These are phyloP conservation scores for Emydocephalus ijimae DNA, from an alignment of 2,113 vertebrate genomes.

Conservation along the genomic window DNA sequence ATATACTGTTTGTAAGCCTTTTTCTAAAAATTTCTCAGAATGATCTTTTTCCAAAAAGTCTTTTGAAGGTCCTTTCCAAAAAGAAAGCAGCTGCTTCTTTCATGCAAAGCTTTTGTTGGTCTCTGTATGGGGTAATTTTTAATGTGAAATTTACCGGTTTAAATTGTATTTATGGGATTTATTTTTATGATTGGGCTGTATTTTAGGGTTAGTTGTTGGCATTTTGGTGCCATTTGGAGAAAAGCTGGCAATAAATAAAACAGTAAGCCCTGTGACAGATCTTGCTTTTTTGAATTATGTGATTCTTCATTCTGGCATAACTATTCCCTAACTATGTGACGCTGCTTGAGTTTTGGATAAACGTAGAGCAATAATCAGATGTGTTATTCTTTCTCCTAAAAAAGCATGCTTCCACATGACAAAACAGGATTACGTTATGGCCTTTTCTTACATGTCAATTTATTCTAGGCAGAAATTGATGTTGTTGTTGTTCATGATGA, in stretches of 20 bases:
- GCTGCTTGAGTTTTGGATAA: not conserved
- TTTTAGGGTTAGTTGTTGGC: slow-evolving; percentile 19
- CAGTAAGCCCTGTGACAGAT: not conserved
- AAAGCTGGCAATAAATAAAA: slow-evolving; percentile 7
- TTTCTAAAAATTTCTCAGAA: not conserved
- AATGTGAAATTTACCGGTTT: not conserved
- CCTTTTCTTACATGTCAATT: not conserved
- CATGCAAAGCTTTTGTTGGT: not conserved
- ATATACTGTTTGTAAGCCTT: not conserved
- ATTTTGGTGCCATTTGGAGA: slow-evolving; percentile 8
- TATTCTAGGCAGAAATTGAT: not conserved
- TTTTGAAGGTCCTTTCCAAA: not conserved
- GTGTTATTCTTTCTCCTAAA: not conserved
- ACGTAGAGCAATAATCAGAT: too few species aligned
- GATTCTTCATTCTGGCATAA: slow-evolving; percentile 6
- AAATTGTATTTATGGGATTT: slow-evolving; percentile 8
- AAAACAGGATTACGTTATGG: not conserved
- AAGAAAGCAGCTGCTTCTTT: not conserved
- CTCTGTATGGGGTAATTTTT: not conserved
- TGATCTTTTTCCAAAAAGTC: not conserved
- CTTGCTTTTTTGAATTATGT: slow-evolving; percentile 9
- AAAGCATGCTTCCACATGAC: not conserved
- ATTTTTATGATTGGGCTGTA: slow-evolving; percentile 2
- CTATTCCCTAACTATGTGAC: not conserved
- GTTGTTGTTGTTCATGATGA: not conserved